Evolutionary conservation across 2,113 vertebrate genomes (phyloP), one percentile per base, ranked within the genome.

Genomic region (Grallaria varia): DNA sequence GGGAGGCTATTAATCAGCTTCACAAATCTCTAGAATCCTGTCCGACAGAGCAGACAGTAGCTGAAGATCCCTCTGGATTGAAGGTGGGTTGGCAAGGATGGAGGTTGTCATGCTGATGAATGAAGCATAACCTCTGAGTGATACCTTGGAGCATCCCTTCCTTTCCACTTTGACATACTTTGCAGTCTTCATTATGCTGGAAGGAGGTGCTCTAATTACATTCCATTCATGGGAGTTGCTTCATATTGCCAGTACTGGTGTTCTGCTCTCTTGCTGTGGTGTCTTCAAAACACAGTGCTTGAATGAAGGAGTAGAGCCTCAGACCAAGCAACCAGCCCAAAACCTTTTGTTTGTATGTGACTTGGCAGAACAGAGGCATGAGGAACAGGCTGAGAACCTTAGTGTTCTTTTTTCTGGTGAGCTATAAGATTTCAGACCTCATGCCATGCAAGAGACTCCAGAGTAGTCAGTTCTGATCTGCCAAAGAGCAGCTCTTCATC

Each of bases 11-110:
- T 30, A 98, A 98, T 89, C 98, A 99, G 87, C 98, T 99, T 39
- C 98, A 99, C 90, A 97, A 96, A 77, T 99, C 99, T 12, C 96
- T 99, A 72, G 98, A 99, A 95, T 98, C 99, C 13, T 98, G 99
- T 93, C 99, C 99, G 0, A 87, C 90, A 6, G 75, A 98, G 3
- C 96, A 98, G 5, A 85, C 92, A 0, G 96, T 98, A 82, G 96
- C 89, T 37, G 95, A 98, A 50, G 99, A 99, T 82, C 99, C 99
- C 4, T 96, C 94, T 39, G 99, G 98, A 71, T 77, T 99, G 97
- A 99, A 98, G 98, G 98, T 98, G 84, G 88, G 89, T 72, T 44
- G 6, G 53, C 66, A 74, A 59, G 67, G 56, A 44, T 53, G 19
- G 55, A 77, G 49, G 52, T 12, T 39, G 39, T 60, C 15, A 2